Percentiles rank a stretch among this genome's conserved stretches.
These are phyloP conservation scores for Drosophila saltans DNA, from an alignment of 1,140 invertebrate genomes.

Conservation along the genomic window DNA sequence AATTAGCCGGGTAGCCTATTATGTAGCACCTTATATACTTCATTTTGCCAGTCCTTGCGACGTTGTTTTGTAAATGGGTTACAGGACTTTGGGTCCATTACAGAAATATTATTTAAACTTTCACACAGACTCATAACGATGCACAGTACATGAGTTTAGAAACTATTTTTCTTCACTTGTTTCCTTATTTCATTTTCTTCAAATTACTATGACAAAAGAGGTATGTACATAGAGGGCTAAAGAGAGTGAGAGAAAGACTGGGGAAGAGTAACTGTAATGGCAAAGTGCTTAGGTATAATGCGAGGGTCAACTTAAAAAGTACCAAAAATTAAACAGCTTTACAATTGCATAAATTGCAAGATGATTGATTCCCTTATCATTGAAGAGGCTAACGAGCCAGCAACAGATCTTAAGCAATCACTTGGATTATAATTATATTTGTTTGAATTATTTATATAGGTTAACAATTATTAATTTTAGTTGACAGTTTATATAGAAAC, in stretches of 20 bases:
- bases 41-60: conserved; percentile 54
- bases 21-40: conserved; percentile 46
- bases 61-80: conserved; percentile 54
- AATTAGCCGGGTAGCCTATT: too few species aligned
- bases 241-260: not conserved
- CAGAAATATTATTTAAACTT: conserved; percentile 48
- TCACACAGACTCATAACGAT: conserved; percentile 64
- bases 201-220: not conserved
- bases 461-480: not conserved
- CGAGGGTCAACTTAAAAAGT: not conserved
- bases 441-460: not conserved
- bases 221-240: not conserved
- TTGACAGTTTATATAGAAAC: not conserved
- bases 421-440: not conserved
- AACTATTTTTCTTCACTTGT: not conserved
- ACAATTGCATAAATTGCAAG: too few species aligned
- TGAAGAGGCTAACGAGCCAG: too few species aligned
- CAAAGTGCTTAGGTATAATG: not conserved
- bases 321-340: not conserved
- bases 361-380: too few species aligned
- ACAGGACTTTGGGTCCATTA: conserved; percentile 47
- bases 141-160: conserved; percentile 19
- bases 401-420: too few species aligned
- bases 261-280: not conserved
- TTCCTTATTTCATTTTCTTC: not conserved